Conservation (phyloP, 2,888 invertebrate genomes). For the Amiota minor region DNA sequence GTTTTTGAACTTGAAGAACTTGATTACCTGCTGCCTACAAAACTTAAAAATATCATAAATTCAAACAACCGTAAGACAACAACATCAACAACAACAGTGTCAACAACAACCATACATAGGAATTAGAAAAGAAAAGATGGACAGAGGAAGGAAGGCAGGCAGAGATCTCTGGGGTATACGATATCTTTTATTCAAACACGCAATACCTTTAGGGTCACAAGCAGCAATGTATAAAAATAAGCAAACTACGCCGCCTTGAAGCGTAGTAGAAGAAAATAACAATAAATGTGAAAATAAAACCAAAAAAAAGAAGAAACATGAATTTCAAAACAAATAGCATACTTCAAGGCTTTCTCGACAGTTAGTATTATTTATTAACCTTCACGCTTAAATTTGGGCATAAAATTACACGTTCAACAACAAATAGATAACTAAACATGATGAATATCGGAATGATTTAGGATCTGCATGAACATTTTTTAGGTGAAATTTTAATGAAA, state of each 20-base stretch:
- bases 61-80: constrained; percentile 10
- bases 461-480: no score
- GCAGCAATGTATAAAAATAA: constrained; percentile 35
- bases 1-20: constrained; percentile 63
- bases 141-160: no score
- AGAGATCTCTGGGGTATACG: neutral
- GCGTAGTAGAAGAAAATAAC: neutral
- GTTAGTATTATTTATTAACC: no score
- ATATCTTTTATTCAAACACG: constrained; percentile 60
- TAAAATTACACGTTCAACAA: no score
- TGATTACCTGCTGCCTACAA: constrained; percentile 55
- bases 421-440: no score
- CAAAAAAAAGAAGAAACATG: constrained; percentile 19
- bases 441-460: no score
- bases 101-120: neutral
- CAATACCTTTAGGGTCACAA: constrained; percentile 51
- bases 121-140: no score
- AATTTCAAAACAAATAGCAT: constrained; percentile 41
- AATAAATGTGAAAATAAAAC: neutral
- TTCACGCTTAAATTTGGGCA: no score
- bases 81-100: constrained; percentile 30
- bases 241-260: constrained; percentile 3
- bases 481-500: no score
- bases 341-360: constrained; percentile 39
- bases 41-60: constrained; percentile 23